A percentile compares a stretch with the other conserved stretches of the same genome.
Conservation (phyloP, 1,140 invertebrate genomes). For the Zeugodacus cucurbitae region DNA sequence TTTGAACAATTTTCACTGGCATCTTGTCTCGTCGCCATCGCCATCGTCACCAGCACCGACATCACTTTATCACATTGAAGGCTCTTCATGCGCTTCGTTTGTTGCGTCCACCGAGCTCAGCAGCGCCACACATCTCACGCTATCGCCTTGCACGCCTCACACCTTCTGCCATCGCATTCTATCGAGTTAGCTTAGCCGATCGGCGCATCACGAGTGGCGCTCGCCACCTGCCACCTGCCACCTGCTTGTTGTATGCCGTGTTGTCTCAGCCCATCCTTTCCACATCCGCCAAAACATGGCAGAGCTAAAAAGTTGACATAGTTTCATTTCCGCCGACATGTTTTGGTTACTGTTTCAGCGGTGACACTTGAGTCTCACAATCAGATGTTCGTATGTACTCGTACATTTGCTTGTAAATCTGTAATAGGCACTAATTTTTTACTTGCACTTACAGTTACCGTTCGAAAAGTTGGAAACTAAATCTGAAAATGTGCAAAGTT, state of each 20-base stretch:
- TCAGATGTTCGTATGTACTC: not conserved
- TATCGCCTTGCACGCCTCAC: not conserved
- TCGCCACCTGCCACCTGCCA: not conserved
- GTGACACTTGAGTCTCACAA: not conserved
- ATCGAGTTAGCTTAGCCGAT: not conserved
- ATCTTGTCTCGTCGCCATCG: not conserved
- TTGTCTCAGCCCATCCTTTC: not conserved
- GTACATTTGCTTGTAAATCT: not conserved
- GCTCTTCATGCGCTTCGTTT: slow-evolving; percentile 9
- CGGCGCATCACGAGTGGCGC: not conserved
- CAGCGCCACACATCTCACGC: not conserved
- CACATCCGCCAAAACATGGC: slow-evolving; percentile 12
- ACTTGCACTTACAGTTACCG: not conserved
- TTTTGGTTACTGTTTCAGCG: slow-evolving; percentile 11
- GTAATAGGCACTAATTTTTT: not conserved
- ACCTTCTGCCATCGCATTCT: not conserved
- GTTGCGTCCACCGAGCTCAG: not conserved
- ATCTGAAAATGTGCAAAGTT: not conserved
- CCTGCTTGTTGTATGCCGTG: no score
- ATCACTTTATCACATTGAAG: slow-evolving; percentile 32
- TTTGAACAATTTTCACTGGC: slow-evolving; percentile 35
- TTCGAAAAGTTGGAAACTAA: not conserved
- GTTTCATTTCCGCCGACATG: slow-evolving; percentile 23
- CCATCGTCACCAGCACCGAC: not conserved
- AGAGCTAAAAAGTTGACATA: slow-evolving; percentile 21